phyloP scores from a whole-genome alignment of 53 echinoderm and acorn worm genomes.

The Echinometra lucunter region DNA sequence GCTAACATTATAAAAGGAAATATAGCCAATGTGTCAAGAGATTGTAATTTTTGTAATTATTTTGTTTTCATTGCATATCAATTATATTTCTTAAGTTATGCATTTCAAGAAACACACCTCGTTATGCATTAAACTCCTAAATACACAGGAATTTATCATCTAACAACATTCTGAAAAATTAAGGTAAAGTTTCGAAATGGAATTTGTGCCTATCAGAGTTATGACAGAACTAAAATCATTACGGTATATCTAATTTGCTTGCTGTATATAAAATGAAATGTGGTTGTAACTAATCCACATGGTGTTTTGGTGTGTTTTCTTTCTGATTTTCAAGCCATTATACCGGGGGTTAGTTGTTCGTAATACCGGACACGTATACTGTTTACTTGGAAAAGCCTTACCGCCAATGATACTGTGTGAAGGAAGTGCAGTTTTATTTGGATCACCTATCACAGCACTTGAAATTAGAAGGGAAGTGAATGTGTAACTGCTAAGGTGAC shows the following conservation, averaged over 20 bases:
- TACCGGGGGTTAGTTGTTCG: not conserved
- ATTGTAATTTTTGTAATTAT: not conserved
- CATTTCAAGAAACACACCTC: too few species aligned
- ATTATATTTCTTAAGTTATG: not conserved
- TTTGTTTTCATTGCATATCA: not conserved
- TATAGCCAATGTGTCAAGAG: not conserved
- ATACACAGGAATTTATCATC: not conserved
- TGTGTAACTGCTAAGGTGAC: not conserved
- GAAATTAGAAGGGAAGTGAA: not conserved
- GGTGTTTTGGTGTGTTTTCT: not conserved
- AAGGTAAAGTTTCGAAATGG: not conserved
- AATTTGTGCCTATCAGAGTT: not conserved
- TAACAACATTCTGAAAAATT: not conserved
- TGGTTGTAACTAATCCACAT: not conserved
- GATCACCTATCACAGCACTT: not conserved
- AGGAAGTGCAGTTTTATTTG: not conserved
- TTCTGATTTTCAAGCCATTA: not conserved
- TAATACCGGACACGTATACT: not conserved
- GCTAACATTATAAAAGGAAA: not conserved
- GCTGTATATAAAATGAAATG: not conserved
- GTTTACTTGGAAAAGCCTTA: not conserved
- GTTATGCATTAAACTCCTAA: not conserved
- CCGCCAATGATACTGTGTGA: not conserved
- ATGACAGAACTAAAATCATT: not conserved
- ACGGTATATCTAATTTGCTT: not conserved